Conservation (phyloP, 2,888 invertebrate genomes). For the Sesamia inferens region DNA sequence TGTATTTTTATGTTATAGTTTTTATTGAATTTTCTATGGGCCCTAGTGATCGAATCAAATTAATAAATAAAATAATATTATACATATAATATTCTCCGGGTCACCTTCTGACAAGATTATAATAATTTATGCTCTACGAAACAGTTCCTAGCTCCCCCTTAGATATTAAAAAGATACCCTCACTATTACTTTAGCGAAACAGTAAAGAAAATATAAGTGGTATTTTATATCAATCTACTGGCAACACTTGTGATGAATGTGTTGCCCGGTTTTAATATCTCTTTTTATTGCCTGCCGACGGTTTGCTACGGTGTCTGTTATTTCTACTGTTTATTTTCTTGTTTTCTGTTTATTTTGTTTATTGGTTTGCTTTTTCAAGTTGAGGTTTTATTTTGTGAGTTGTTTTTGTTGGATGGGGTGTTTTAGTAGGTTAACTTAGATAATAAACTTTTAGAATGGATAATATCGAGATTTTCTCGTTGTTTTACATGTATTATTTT, state of each 20-base stretch:
- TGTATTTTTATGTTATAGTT: no score
- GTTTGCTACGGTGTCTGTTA: constrained; percentile 55
- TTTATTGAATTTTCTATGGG: no score
- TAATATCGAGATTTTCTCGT: not conserved
- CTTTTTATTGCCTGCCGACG: constrained; percentile 73
- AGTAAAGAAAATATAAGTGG: constrained; percentile 69
- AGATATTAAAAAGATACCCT: constrained; percentile 61
- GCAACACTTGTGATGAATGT: constrained; percentile 78
- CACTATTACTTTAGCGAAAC: constrained; percentile 55
- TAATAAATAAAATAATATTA: no score
- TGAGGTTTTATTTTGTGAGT: constrained; percentile 6
- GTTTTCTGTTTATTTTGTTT: constrained; percentile 53
- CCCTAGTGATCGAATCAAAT: not conserved
- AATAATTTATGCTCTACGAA: not conserved
- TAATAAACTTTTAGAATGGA: not conserved
- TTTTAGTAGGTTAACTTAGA: not conserved
- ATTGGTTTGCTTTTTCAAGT: constrained; percentile 27
- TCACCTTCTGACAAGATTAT: constrained; percentile 2
- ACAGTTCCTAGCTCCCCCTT: constrained; percentile 30
- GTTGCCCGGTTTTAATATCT: constrained; percentile 75
- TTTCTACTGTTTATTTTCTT: constrained; percentile 58
- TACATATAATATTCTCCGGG: no score
- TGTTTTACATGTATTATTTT: not conserved
- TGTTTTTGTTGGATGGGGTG: constrained; percentile 9
- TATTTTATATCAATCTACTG: constrained; percentile 77